Conservation (phyloP, 1,140 invertebrate species). For the Ridgeia piscesae region DNA sequence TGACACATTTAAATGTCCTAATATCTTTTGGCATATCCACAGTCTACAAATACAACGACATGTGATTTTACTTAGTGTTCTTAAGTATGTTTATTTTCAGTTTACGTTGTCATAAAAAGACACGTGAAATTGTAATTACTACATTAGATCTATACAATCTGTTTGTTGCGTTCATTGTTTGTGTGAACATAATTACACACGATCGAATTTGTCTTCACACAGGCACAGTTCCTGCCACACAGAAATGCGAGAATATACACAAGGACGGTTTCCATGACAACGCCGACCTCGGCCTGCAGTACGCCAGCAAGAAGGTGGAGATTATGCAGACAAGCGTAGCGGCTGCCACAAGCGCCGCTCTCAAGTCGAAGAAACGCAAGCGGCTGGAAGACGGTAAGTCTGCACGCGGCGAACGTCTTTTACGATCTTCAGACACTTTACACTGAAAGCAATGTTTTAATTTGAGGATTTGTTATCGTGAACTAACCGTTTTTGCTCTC, state of each 20-base stretch:
- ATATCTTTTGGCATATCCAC: too few species aligned
- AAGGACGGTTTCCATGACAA: neutral
- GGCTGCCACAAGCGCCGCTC: conserved; percentile 11
- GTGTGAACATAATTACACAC: neutral
- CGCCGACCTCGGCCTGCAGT: neutral
- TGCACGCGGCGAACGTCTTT: too few species aligned
- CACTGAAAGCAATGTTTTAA: neutral
- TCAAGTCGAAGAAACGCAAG: conserved; percentile 28
- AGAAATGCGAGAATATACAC: neutral
- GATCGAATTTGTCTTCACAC: neutral
- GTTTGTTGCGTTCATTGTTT: neutral
- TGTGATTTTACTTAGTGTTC: neutral
- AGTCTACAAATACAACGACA: neutral
- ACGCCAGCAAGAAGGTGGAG: neutral
- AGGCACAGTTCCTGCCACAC: neutral
- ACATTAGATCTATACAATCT: neutral
- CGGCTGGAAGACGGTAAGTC: neutral
- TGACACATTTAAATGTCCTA: too few species aligned
- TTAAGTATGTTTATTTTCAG: too few species aligned
- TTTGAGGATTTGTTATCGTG: neutral
- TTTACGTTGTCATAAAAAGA: neutral
- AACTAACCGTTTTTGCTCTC: too few species aligned
- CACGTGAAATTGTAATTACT: neutral
- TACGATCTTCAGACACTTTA: neutral
- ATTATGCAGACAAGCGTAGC: conserved; percentile 10